Evolutionary conservation across 2,113 vertebrate genomes (phyloP), one percentile per base, ranked within the genome.

Genomic region (Orthonyx spaldingii): DNA sequence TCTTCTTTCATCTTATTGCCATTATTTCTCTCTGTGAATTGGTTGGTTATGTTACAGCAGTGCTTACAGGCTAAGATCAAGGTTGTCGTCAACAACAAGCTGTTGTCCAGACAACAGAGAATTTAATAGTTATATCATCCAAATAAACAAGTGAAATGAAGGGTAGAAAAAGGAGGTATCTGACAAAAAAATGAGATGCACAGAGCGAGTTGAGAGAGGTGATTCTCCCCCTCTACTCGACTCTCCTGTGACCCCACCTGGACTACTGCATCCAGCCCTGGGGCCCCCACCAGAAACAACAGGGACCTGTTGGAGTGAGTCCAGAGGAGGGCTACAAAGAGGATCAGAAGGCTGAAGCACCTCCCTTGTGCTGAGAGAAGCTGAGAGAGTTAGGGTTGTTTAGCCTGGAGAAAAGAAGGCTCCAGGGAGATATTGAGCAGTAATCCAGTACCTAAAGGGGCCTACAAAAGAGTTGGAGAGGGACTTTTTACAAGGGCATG

Each of bases 361-460:
- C 26, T 84, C 9, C 16, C 22, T 17, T 55, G 26, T 16, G 32
- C 50, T 75, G 28, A 61, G 47, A 49, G 26, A 68, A 57, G 22
- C 52, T 65, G 28, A 41, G 24, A 20, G 19, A 22, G 9, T 3
- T 19, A 37, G 13, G 6, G 7, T 21, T 55, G 35, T 23, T 49
- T 1, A 0, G 47, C 26, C 35, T 84, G 41, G 18, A 56, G 22
- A 41, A 47, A 60, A 69, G 24, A 76, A 42, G 22, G 32, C 15
- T 76, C 26, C 15, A 52, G 46, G 23, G 37, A 55, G 26, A 23
- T 18, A 41, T 3, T 0, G 0, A 61, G 47, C 10, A 55, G 63
- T 21, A 60, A 12, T 21, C 9, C 49, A 49, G 15, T 37, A 19
- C 22, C 5, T 49, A 24, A 41, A 84, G 22, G 11, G 46, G 44